Conservation (phyloP, 2,888 invertebrate genomes). For the Erebia palarica region DNA sequence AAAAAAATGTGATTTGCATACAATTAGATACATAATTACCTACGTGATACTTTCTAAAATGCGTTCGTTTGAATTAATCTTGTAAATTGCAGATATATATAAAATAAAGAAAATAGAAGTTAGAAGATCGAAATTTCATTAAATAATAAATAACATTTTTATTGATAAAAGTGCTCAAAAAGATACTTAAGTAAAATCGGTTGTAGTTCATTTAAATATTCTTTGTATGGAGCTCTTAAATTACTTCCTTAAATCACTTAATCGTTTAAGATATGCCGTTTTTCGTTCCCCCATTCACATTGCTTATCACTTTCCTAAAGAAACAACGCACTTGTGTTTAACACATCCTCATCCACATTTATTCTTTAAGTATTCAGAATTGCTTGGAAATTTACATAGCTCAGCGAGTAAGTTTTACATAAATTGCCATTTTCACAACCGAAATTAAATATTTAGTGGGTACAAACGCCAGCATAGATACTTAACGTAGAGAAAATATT, state of each 20-base stretch:
- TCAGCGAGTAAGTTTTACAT: slow-evolving; percentile 73
- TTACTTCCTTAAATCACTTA: slow-evolving; percentile 44
- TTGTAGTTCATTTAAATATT: slow-evolving; percentile 30
- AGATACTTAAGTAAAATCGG: slow-evolving; percentile 15
- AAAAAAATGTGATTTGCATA: slow-evolving; percentile 36
- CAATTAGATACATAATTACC: slow-evolving; percentile 18
- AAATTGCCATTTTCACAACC: slow-evolving; percentile 83
- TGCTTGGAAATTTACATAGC: slow-evolving; percentile 71
- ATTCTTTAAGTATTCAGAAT: slow-evolving; percentile 68
- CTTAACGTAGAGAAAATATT: slow-evolving; percentile 29
- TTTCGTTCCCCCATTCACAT: slow-evolving; percentile 51
- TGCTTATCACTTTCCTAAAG: slow-evolving; percentile 65
- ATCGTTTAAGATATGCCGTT: slow-evolving; percentile 64
- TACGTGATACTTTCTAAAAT: slow-evolving; percentile 22
- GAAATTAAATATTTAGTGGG: slow-evolving; percentile 80
- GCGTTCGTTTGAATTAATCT: slow-evolving; percentile 16
- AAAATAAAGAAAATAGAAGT: neutral
- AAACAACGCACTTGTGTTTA: slow-evolving; percentile 74
- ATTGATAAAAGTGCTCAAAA: slow-evolving; percentile 34
- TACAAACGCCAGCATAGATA: slow-evolving; percentile 46
- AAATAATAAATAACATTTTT: slow-evolving; percentile 16
- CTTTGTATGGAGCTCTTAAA: slow-evolving; percentile 38
- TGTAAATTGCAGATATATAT: neutral
- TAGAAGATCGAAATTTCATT: slow-evolving; percentile 7
- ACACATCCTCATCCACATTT: slow-evolving; percentile 72